A percentile compares a stretch with the other conserved stretches of the same genome.
Conservation (phyloP, 2,113 vertebrate genomes). For the Petaurus breviceps region DNA sequence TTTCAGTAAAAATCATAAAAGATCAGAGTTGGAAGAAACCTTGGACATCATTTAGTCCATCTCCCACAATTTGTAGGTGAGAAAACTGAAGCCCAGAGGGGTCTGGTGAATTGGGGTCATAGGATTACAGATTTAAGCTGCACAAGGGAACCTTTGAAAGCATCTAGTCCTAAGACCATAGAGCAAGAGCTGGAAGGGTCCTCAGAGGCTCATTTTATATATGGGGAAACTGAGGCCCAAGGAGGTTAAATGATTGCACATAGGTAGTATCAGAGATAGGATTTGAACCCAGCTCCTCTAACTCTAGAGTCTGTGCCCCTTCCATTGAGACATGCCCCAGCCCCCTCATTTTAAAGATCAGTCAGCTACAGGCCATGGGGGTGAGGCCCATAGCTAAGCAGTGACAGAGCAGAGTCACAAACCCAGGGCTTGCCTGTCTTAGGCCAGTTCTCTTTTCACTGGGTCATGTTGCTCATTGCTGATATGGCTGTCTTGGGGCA, state of each 20-base stretch:
- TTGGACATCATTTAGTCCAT: no score
- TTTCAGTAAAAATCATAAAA: neutral
- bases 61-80: no score
- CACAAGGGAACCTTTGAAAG: neutral
- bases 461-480: neutral
- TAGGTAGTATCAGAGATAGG: neutral
- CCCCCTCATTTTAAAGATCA: neutral
- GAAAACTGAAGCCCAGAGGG: no score
- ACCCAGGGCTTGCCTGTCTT: neutral
- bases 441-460: neutral
- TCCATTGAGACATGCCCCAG: neutral
- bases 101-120: neutral
- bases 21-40: no score
- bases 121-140: neutral
- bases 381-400: neutral
- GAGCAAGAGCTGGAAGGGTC: neutral
- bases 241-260: no score
- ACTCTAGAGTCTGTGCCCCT: neutral
- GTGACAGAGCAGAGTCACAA: neutral
- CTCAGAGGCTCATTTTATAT: neutral
- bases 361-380: neutral
- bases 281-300: neutral
- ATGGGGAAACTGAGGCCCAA: neutral
- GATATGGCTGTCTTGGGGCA: neutral
- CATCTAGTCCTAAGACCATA: neutral